phyloP scores from a whole-genome alignment of 2,888 invertebrate genomes.

The Orthosia incerta region DNA sequence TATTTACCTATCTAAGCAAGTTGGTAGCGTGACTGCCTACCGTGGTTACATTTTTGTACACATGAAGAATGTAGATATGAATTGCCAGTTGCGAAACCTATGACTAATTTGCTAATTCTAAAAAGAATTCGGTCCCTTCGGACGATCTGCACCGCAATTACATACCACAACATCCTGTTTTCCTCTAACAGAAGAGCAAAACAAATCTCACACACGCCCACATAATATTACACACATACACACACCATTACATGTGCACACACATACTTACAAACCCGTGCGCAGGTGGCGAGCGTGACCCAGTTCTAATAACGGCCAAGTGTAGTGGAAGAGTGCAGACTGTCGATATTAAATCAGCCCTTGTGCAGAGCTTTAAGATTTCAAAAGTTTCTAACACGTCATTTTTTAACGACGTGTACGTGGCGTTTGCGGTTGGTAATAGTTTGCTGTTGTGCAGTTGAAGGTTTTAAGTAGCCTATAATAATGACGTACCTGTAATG shows the following conservation, averaged over 20 bases:
- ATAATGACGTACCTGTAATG: too few species aligned
- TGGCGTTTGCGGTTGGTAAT: not conserved
- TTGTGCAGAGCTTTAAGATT: conserved; percentile 31
- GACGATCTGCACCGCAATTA: not conserved
- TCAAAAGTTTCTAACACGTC: conserved; percentile 43
- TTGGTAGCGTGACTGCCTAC: too few species aligned
- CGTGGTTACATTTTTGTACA: too few species aligned
- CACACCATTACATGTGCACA: not conserved
- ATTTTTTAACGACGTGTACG: too few species aligned
- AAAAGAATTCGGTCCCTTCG: too few species aligned
- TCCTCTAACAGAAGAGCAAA: conserved; percentile 7
- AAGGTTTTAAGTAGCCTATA: not conserved
- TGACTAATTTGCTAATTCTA: too few species aligned
- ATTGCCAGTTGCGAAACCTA: too few species aligned
- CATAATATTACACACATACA: not conserved
- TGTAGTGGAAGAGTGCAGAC: conserved; percentile 61
- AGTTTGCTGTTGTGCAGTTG: not conserved
- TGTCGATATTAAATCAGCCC: conserved; percentile 39
- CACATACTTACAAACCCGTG: not conserved
- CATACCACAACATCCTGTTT: not conserved
- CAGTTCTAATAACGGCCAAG: conserved; percentile 53
- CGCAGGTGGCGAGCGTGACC: conserved; percentile 62
- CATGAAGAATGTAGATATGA: too few species aligned
- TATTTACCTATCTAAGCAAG: too few species aligned
- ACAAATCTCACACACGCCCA: not conserved